Percentiles rank a stretch among this genome's conserved stretches.
Evolutionary conservation across 2,113 vertebrate genomes (phyloP).

Genomic region (Carassius gibelio): DNA sequence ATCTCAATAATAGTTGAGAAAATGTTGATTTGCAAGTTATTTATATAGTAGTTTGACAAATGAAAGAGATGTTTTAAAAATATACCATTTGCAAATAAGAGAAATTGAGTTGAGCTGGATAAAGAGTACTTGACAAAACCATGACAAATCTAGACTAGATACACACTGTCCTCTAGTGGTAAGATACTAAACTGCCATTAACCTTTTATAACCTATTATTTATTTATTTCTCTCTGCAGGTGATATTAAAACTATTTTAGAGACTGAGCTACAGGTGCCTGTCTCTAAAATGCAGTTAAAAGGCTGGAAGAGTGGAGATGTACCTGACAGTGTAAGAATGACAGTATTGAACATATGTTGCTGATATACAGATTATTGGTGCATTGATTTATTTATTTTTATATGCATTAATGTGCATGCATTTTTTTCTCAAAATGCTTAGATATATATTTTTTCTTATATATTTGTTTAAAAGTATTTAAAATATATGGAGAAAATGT

Average conservation of each 20-base stretch:
- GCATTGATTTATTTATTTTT: no score
- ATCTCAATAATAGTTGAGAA: no score
- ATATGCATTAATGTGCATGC: neutral
- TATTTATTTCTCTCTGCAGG: slow-evolving; percentile 71
- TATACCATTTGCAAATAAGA: no score
- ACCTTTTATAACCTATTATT: neutral
- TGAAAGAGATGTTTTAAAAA: neutral
- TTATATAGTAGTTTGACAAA: neutral
- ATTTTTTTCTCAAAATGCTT: no score
- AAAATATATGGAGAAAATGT: neutral
- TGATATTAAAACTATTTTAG: slow-evolving; percentile 93
- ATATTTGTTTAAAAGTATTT: neutral
- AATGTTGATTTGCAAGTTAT: no score
- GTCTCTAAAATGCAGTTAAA: slow-evolving; percentile 97
- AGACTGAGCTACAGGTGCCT: slow-evolving; percentile 93
- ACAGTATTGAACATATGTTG: neutral
- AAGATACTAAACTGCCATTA: neutral
- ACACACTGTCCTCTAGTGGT: slow-evolving; percentile 35
- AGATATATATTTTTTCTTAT: neutral
- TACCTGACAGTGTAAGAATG: slow-evolving; percentile 77
- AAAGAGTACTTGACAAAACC: neutral
- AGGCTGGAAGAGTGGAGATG: slow-evolving; percentile 96
- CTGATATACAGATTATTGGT: neutral
- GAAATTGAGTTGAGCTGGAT: neutral
- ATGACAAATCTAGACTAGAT: neutral